Evolutionary conservation across 2,113 vertebrate genomes (phyloP), one percentile per base, ranked within the genome.

Genomic region (Carassius gibelio): DNA sequence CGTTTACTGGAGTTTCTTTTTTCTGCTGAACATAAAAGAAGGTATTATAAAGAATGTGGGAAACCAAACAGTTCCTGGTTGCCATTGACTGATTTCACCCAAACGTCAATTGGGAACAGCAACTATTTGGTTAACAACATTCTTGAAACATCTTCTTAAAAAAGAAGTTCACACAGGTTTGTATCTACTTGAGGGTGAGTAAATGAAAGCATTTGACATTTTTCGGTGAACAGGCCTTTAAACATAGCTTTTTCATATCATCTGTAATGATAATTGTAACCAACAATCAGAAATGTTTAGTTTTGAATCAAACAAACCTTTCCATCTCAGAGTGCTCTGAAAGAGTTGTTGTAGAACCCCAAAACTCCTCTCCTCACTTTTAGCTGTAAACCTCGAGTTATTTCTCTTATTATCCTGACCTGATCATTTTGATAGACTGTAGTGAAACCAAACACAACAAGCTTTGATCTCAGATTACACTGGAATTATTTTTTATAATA

Each of bases 271-370:
- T 42, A 42, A 8, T 7, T 42, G 38, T 42, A 9, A 61, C 38
- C 55, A 57, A 6, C 36, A 21, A 45, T 62, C 69, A 26, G 36
- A 83, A 61, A 75, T 62, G 55, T 75, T 75, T 83, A 23, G 55
- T 38, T 74, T 83, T 21, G 9, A 8, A 36, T n/a, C 19, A 45
- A 74, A 48, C 19, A n/a, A 74, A 48, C 4, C 7, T 45, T 72
- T 30, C 62, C 10, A 19, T 4, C 36, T n/a, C 38, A 45, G 38
- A 72, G n/a, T 38, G 10, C 30, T 11, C 34, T 45, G 19, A 74
- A 38, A n/a, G 72, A n/a, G 21, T 26, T 26, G 26, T 26, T 26
- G 26, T 26, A 26, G 26, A 26, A 11, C 4, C 38, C 5, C 2
- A 48, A 6, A 23, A 48, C 10, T 14, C 10, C 64, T 36, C 7